A percentile compares a stretch with the other conserved stretches of the same genome.
Conservation (phyloP, 2,113 vertebrate genomes). For the Electrona antarctica region DNA sequence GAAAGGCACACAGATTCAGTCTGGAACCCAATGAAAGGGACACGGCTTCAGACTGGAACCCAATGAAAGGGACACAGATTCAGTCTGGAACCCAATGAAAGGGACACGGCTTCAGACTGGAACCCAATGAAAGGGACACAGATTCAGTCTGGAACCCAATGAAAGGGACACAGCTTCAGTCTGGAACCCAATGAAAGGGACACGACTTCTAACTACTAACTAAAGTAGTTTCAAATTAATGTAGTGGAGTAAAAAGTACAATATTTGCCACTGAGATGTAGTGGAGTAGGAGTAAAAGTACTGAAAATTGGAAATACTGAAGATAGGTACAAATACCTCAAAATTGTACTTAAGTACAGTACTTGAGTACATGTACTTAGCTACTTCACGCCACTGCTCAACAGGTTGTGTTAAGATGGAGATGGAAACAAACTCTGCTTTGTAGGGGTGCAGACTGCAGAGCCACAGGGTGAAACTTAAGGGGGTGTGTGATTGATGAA, state of each 20-base stretch:
- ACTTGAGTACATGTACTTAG: too few species aligned
- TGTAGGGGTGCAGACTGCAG: slow-evolving; percentile 9
- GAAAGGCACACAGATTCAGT: slow-evolving; percentile 10
- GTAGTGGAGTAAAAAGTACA: too few species aligned
- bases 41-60: slow-evolving; percentile 5
- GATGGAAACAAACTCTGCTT: not conserved
- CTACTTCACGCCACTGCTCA: not conserved
- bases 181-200: not conserved
- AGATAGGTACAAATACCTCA: too few species aligned
- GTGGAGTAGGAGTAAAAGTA: too few species aligned
- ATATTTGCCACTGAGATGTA: too few species aligned
- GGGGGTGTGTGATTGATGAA: slow-evolving; percentile 61
- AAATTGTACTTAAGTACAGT: too few species aligned
- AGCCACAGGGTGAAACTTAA: slow-evolving; percentile 35
- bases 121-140: not conserved
- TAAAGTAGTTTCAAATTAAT: too few species aligned
- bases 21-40: slow-evolving; percentile 16
- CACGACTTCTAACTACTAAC: too few species aligned
- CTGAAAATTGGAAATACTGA: too few species aligned
- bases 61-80: not conserved
- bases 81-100: not conserved
- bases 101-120: not conserved
- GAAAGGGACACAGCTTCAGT: not conserved
- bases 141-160: slow-evolving; percentile 5
- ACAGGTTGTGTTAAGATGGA: slow-evolving; percentile 7